Evolutionary conservation across 2,797 vertebrate species (phyloP), one percentile per base, ranked within the genome.

Genomic region (Ficedula albicollis): DNA sequence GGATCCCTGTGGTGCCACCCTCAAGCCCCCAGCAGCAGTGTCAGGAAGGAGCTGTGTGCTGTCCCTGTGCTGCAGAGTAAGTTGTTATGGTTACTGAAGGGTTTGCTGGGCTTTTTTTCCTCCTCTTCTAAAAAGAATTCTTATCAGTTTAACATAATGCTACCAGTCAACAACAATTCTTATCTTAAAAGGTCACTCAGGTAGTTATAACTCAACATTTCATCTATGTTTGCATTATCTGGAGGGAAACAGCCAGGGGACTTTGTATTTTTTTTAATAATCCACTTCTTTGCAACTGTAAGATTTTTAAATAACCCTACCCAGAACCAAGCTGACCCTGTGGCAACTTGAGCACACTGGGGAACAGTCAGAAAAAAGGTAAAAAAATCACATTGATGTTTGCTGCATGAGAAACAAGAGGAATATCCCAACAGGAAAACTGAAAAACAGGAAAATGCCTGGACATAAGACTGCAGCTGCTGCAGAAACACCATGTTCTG

Each of bases 121-220:
- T 72, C 39, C 26, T 66, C 66, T 84, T 78, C 52, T 58, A 13
- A 54, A 93, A 87, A 86, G 75, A 83, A 90, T 75, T 91, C 92
- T 96, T 96, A 97, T 94, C 95, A 92, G 84, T 89, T 96, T 88
- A 97, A 85, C 89, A 88, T 92, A 95, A 93, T 63, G 76, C 82
- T 4, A 3, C 39, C 52, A 87, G 84, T 91, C 89, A 93, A 46
- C 91, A 97, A 78, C 76, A 92, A 92, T 84, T 91, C 94, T 96
- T 96, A 92, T 89, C 96, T 95, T 51, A 89, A 92, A 95, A 93
- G 91, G 91, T 96, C 96, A 94, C 69, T 85, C 92, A 92, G 92
- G 95, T 96, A 87, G 84, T 81, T 76, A 63, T 41, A 96, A 95
- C 64, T 80, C 90, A 85, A 52, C 73, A 69, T 85, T 85, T 78